Evolutionary conservation across 53 echinoderm and acorn worm genomes (phyloP), one percentile per base, ranked within the genome.

Genomic region (Holothuria leucospilota): DNA sequence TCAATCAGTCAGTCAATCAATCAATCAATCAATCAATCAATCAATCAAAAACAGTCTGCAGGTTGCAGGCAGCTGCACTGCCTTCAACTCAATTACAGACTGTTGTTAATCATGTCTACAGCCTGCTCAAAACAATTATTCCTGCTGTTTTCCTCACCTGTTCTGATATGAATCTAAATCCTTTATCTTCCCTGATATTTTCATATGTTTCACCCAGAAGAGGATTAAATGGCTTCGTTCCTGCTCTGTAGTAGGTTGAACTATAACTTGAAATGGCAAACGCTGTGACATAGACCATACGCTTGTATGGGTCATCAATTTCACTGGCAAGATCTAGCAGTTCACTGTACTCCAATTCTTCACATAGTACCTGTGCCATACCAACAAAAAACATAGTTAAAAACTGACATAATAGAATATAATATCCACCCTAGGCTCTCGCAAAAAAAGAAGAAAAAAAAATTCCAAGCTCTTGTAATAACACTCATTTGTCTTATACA

Each of bases 171-270:
- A 92, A 99, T 82, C 90, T 86, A 82, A 99, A 94, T 11, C 99
- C 99, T 86, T 95, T 99, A 62, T 99, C 99, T 52, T 95, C 99
- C 58, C 99, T 77, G 14, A 99, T 91, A 78, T 93, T 93, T 77
- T 99, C 95, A 71, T 89, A 99, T 1, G 95, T 99, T 77, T 99
- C 95, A 46, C 99, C 99, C 16, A 99, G 89, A 15, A 98, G 88
- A 27, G 99, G 99, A 58, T 99, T 99, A 87, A 99, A 99, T n/a
- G 99, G 99, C 71, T 99, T 95, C 20, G 93, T 93, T n/a, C 99
- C 95, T 26, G 99, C 99, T 56, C 99, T 74, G 85, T 86, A 93
- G 61, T 90, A 95, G 6, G 95, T 95, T n/a, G 95, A 93, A 67
- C 92, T 90, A 82, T 95, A 99, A 83, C 99, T 95, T 67, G 99